phyloP scores from a whole-genome alignment of 2,113 vertebrate genomes.

The Pitta sordida region DNA sequence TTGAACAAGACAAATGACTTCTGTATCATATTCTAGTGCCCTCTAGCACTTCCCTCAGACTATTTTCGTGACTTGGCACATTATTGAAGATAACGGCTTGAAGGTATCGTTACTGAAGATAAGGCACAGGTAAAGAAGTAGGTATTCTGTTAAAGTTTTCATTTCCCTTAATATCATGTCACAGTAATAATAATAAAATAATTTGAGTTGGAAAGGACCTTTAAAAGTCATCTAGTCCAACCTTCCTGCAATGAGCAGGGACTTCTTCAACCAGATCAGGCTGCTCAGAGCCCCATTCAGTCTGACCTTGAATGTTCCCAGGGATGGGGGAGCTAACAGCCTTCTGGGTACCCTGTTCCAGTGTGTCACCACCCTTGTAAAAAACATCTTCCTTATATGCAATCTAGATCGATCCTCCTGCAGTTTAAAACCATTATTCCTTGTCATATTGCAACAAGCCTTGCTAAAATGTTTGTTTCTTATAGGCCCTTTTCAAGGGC shows the following conservation, averaged over 20 bases:
- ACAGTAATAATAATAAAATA: neutral
- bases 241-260: neutral
- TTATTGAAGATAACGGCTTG: neutral
- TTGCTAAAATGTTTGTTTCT: neutral
- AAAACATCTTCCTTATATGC: neutral
- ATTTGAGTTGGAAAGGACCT: neutral
- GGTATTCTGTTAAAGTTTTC: neutral
- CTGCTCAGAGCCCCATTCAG: neutral
- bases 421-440: neutral
- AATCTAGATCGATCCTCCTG: neutral
- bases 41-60: neutral
- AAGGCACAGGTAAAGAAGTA: neutral
- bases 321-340: too few species aligned
- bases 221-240: neutral
- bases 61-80: fast-evolving
- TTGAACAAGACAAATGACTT: neutral
- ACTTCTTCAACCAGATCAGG: neutral
- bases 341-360: neutral
- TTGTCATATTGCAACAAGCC: neutral
- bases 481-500: neutral
- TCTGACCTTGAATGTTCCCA: neutral
- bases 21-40: neutral
- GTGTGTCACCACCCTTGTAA: neutral
- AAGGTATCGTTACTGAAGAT: neutral
- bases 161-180: neutral